Evolutionary conservation across 1,140 invertebrate genomes (phyloP).

Genomic region (Saccostrea echinata): DNA sequence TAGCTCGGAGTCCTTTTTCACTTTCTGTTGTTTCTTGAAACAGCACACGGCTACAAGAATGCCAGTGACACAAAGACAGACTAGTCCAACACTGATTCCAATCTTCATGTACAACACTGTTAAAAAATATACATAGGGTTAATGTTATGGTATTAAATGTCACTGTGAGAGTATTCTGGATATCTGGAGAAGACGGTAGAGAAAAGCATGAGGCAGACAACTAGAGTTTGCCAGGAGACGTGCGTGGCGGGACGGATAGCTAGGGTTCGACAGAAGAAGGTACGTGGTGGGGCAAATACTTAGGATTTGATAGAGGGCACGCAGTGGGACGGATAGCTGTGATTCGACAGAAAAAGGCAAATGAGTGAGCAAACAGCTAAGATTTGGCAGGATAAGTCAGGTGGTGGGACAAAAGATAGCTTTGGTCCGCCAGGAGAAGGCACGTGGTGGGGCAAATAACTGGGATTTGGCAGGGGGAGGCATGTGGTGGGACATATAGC

Average conservation of each 20-base stretch:
- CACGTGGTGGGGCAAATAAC: too few species aligned
- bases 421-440: too few species aligned
- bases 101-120: conserved; percentile 6
- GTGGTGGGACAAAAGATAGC: too few species aligned
- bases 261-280: too few species aligned
- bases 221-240: not conserved
- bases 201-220: not conserved
- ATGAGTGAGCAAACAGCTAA: too few species aligned
- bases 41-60: conserved; percentile 11
- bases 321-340: too few species aligned
- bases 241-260: too few species aligned
- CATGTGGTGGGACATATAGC: not conserved
- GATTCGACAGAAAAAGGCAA: too few species aligned
- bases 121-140: not conserved
- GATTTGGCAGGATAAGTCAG: too few species aligned
- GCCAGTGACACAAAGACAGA: not conserved
- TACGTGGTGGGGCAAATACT: too few species aligned
- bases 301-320: too few species aligned
- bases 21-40: conserved; percentile 18
- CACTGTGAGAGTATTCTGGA: not conserved
- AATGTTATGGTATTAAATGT: not conserved
- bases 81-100: not conserved
- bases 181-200: not conserved
- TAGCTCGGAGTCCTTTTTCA: not conserved
- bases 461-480: not conserved